phyloP scores from a whole-genome alignment of 2,797 vertebrate genomes.

The Oreortyx pictus region DNA sequence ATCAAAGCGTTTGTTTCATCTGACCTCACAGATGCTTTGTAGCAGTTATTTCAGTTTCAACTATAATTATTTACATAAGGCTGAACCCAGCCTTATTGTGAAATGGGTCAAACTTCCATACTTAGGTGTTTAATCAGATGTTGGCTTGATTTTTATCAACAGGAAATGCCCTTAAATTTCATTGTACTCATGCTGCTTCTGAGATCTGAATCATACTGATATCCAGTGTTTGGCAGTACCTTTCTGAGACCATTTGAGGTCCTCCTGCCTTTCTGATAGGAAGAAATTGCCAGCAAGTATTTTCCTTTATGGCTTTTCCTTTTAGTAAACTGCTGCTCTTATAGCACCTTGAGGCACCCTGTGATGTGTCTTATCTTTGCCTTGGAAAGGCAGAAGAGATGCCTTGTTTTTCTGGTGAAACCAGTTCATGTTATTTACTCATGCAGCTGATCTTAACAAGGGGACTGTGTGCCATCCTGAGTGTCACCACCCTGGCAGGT shows the following conservation, averaged over 20 bases:
- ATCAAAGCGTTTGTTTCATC: not conserved
- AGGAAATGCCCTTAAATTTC: slow-evolving; percentile 13
- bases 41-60: not conserved
- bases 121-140: not conserved
- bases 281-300: not conserved
- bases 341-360: not conserved
- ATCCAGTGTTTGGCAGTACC: not conserved
- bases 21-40: not conserved
- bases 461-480: not conserved
- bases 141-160: slow-evolving; percentile 21
- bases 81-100: not conserved
- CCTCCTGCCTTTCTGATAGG: not conserved
- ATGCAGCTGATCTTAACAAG: not conserved
- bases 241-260: not conserved
- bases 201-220: not conserved
- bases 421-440: slow-evolving; percentile 39
- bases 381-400: not conserved
- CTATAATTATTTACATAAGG: too few species aligned
- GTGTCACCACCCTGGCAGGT: not conserved
- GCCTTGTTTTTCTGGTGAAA: slow-evolving; percentile 50
- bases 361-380: not conserved
- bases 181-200: not conserved
- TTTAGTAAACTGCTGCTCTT: not conserved
- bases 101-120: not conserved
- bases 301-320: not conserved